Conservation (phyloP, 2,113 vertebrate genomes). For the Balaeniceps rex region DNA sequence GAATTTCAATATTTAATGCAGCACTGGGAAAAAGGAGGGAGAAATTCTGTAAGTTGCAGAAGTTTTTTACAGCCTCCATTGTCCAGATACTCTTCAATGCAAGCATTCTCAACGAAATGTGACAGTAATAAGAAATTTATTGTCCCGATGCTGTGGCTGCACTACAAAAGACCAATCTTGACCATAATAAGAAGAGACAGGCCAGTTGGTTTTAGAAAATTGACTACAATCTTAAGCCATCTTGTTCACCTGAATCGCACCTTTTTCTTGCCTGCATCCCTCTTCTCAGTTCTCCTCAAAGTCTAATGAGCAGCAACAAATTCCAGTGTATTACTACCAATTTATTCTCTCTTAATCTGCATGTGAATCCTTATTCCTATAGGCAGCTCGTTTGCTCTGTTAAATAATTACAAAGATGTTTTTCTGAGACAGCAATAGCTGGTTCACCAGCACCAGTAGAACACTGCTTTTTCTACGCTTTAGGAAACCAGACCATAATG, state of each 20-base stretch:
- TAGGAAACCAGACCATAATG: not conserved
- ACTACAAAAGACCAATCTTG: not conserved
- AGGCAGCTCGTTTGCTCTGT: not conserved
- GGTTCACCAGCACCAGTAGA: not conserved
- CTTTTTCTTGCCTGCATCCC: not conserved
- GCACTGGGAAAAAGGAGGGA: not conserved
- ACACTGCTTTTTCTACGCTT: not conserved
- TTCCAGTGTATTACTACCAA: not conserved
- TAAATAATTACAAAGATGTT: not conserved
- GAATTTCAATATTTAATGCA: not conserved
- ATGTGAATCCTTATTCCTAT: not conserved
- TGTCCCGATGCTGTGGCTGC: not conserved
- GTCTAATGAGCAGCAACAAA: not conserved
- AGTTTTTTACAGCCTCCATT: not conserved
- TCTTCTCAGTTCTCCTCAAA: not conserved
- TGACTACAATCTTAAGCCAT: not conserved
- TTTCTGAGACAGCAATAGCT: not conserved
- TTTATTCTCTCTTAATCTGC: not conserved
- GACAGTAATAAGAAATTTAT: not conserved
- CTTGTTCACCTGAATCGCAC: not conserved
- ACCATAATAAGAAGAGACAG: not conserved
- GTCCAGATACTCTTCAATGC: not conserved
- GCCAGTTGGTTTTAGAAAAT: not conserved
- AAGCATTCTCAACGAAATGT: not conserved
- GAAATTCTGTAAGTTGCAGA: not conserved